A percentile compares a stretch with the other conserved stretches of the same genome.
Conservation (phyloP, 2,797 vertebrate genomes). For the Macropodus opercularis region DNA sequence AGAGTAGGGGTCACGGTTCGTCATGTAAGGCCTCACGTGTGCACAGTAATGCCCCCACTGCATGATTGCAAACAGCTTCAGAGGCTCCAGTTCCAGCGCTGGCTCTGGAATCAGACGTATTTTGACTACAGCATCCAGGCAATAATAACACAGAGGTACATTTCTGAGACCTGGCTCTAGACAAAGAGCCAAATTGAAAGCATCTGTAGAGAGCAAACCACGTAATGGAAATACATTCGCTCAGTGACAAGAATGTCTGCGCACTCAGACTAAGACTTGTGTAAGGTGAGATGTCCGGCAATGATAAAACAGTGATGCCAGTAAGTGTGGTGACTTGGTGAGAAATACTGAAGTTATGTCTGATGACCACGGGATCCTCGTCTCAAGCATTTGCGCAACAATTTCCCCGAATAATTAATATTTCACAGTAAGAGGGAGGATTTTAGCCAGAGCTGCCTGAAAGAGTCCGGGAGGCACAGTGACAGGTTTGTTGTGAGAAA, state of each 20-base stretch:
- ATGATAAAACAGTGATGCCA: constrained; percentile 19
- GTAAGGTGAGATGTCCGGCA: constrained; percentile 14
- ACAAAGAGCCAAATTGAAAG: constrained; percentile 70
- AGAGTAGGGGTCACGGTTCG: constrained; percentile 20
- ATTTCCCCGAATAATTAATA: not conserved
- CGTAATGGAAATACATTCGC: constrained; percentile 75
- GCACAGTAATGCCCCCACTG: constrained; percentile 29
- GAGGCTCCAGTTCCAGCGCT: constrained; percentile 52
- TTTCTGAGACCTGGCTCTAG: constrained; percentile 66
- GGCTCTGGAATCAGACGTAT: constrained; percentile 59
- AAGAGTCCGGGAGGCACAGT: constrained; percentile 46
- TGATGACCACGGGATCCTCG: not conserved
- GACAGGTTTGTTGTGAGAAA: constrained; percentile 72
- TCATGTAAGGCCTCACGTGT: constrained; percentile 56
- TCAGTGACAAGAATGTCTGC: constrained; percentile 50
- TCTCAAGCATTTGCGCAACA: too few relatives aligned
- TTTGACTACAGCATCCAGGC: constrained; percentile 68
- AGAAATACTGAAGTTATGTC: not conserved
- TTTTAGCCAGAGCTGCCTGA: constrained; percentile 14
- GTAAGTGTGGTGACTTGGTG: not conserved
- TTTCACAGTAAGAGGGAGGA: constrained; percentile 4
- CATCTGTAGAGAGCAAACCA: constrained; percentile 61
- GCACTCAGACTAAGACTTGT: constrained; percentile 25
- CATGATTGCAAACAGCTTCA: constrained; percentile 60
- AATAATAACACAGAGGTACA: constrained; percentile 68